Conservation (phyloP, 2,113 vertebrate genomes). For the Condylura cristata region DNA sequence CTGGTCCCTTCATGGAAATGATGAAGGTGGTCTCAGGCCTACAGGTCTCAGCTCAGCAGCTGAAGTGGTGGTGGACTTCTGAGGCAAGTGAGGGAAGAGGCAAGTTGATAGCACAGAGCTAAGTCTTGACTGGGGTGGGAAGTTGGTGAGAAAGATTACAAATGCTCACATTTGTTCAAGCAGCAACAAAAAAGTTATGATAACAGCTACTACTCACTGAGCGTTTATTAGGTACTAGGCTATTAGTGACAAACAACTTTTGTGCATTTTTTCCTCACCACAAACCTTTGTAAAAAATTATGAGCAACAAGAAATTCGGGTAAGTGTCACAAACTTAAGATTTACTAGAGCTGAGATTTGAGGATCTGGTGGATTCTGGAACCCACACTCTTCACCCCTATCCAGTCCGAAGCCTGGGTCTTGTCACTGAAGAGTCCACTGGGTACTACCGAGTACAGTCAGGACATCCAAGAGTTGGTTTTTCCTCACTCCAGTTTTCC, state of each 20-base stretch:
- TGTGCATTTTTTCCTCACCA: constrained; percentile 25
- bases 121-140: background rate
- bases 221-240: constrained; percentile 13
- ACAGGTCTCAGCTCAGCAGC: background rate
- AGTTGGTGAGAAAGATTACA: background rate
- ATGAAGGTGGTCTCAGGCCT: background rate
- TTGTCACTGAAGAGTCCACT: background rate
- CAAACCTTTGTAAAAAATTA: background rate
- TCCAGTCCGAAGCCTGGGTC: background rate
- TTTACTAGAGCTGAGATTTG: constrained; percentile 2
- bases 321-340: constrained; percentile 1
- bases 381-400: background rate
- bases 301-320: constrained; percentile 45
- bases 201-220: background rate
- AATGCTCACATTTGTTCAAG: background rate
- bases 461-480: background rate
- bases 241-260: constrained; percentile 19
- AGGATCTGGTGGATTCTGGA: background rate
- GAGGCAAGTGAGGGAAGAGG: background rate
- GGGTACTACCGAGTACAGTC: background rate
- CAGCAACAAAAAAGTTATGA: background rate
- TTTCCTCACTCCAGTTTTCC: background rate
- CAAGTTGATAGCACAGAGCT: background rate
- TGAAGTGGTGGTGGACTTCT: background rate
- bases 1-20: background rate